Conservation (phyloP, 2,797 vertebrate genomes). For the Pipistrellus nathusii region DNA sequence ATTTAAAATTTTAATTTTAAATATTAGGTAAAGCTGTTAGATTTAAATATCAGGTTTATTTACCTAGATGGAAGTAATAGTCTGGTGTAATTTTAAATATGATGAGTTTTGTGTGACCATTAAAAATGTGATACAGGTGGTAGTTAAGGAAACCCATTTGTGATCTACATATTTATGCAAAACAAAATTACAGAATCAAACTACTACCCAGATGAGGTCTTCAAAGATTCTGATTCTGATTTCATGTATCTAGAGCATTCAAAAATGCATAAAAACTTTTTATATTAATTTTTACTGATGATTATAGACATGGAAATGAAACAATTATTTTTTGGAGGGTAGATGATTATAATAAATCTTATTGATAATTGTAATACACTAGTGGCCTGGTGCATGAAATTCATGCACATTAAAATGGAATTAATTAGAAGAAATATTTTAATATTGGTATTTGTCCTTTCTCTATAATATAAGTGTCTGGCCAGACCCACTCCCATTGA, state of each 20-base stretch:
- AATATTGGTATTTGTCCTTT: too few species aligned
- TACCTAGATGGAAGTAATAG: constrained; percentile 65
- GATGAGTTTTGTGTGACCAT: constrained; percentile 70
- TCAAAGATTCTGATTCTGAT: constrained; percentile 74
- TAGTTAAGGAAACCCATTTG: constrained; percentile 79
- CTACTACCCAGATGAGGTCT: constrained; percentile 78
- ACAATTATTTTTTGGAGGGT: background rate
- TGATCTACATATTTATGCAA: constrained; percentile 80
- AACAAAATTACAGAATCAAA: constrained; percentile 80
- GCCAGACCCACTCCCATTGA: too few species aligned
- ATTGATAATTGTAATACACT: background rate
- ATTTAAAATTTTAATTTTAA: constrained; percentile 74
- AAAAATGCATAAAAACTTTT: constrained; percentile 73
- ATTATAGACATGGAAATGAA: constrained; percentile 64
- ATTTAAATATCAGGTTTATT: constrained; percentile 67
- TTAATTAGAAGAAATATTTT: too few species aligned
- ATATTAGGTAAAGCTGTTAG: constrained; percentile 62
- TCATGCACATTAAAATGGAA: too few species aligned
- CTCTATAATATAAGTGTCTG: too few species aligned
- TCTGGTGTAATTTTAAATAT: constrained; percentile 65
- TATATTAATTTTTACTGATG: constrained; percentile 64
- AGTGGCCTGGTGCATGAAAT: too few species aligned
- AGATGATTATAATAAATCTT: constrained; percentile 14
- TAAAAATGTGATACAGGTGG: constrained; percentile 79
- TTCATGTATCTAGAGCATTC: constrained; percentile 61